Percentiles rank a stretch among this genome's conserved stretches.
Conservation (phyloP, 1,140 invertebrate species). For the Pseudomyrmex sp. region DNA sequence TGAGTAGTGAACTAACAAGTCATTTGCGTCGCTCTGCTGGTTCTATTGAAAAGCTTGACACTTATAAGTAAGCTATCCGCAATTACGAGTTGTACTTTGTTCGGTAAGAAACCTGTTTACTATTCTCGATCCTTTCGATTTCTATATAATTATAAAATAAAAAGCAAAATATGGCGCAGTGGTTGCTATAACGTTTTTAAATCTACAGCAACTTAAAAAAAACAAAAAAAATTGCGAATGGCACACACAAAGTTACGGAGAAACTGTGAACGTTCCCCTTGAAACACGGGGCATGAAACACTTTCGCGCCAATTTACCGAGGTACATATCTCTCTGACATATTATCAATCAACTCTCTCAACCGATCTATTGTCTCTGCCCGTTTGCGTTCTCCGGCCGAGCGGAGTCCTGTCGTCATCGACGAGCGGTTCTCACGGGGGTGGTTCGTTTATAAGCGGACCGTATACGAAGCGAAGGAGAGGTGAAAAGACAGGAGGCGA, state of each 20-base stretch:
- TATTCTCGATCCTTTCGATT: slow-evolving; percentile 8
- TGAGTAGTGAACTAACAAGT: not conserved
- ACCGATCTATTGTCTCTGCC: slow-evolving; percentile 45
- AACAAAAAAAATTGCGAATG: not conserved
- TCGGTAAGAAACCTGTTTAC: not conserved
- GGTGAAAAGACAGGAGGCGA: slow-evolving; percentile 13
- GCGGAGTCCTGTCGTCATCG: slow-evolving; percentile 15
- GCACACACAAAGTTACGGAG: not conserved
- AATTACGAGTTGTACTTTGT: not conserved
- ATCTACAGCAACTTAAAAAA: no score
- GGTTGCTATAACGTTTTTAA: not conserved
- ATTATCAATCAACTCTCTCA: slow-evolving; percentile 52
- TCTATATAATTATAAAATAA: not conserved
- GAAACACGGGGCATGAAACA: slow-evolving; percentile 26
- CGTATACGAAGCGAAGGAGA: slow-evolving; percentile 28
- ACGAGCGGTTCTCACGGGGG: slow-evolving; percentile 70
- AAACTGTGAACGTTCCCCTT: not conserved
- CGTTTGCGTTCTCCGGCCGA: slow-evolving; percentile 32
- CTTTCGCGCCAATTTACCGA: slow-evolving; percentile 49
- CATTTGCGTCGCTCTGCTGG: not conserved
- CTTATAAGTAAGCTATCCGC: not conserved
- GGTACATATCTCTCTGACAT: slow-evolving; percentile 41
- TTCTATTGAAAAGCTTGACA: not conserved
- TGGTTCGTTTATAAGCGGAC: slow-evolving; percentile 65
- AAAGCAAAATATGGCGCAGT: not conserved